These are phyloP conservation scores for Meloe dianella DNA, from an alignment of 2,888 invertebrate genomes.

Conservation along the genomic window DNA sequence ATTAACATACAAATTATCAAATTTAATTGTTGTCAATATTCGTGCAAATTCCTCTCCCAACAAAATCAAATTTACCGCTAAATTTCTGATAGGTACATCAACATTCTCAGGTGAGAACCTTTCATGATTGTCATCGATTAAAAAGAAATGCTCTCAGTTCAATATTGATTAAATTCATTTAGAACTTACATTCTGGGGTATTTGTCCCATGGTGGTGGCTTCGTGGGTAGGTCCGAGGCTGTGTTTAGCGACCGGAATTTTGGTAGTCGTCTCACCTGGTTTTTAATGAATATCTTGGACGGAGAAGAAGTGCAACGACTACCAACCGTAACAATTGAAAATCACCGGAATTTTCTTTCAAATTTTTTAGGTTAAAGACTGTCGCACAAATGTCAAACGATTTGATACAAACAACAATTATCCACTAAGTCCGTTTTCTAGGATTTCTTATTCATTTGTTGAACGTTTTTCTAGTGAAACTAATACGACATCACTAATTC, in stretches of 20 bases:
- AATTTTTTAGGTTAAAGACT: background rate
- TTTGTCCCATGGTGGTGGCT: slow-evolving; percentile 60
- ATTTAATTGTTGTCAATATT: background rate
- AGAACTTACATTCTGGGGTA: slow-evolving; percentile 58
- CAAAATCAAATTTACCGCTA: too few relatives aligned
- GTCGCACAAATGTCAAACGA: background rate
- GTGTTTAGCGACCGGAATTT: slow-evolving; percentile 60
- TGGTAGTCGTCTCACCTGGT: slow-evolving; percentile 40
- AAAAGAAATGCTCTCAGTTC: too few relatives aligned
- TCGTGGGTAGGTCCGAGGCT: slow-evolving; percentile 57
- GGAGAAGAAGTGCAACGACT: background rate
- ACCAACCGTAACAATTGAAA: background rate
- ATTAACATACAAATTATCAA: background rate
- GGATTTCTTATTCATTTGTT: background rate
- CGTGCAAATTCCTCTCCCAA: background rate
- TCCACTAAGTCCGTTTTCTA: background rate
- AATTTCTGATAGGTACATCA: too few relatives aligned
- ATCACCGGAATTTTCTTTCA: background rate
- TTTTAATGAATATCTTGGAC: background rate
- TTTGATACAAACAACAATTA: background rate
- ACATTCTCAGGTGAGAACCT: too few relatives aligned
- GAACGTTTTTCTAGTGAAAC: background rate
- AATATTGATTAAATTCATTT: too few relatives aligned
- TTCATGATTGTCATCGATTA: too few relatives aligned
- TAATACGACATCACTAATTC: background rate